phyloP scores from a whole-genome alignment of 2,888 invertebrate species.

The Mimachlamys varia region DNA sequence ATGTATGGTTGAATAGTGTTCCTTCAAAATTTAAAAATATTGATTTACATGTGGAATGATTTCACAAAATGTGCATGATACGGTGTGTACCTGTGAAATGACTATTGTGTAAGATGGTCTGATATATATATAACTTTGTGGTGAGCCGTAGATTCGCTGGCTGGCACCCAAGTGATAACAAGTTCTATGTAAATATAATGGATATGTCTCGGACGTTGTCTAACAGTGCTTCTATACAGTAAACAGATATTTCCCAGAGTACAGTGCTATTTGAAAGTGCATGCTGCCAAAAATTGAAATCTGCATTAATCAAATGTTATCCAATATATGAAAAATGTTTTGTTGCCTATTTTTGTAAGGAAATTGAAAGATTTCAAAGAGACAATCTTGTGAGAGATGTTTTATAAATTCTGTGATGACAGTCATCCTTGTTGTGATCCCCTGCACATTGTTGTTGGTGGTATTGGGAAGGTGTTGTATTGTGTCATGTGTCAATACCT shows the following conservation, averaged over 20 bases:
- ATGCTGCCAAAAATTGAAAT: constrained; percentile 10
- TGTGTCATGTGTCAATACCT: background rate
- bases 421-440: background rate
- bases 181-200: background rate
- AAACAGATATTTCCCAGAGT: constrained; percentile 10
- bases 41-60: background rate
- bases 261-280: constrained; percentile 26
- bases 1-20: background rate
- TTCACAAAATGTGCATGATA: background rate
- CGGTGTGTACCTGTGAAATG: background rate
- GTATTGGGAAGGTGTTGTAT: constrained; percentile 16
- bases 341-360: constrained; percentile 19
- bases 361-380: background rate
- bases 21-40: constrained; percentile 2
- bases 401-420: constrained; percentile 6
- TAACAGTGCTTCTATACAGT: constrained; percentile 19
- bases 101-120: background rate
- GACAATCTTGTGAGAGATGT: background rate
- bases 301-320: constrained; percentile 33
- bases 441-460: background rate
- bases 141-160: background rate
- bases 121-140: background rate
- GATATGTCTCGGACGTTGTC: background rate
- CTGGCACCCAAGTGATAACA: background rate
- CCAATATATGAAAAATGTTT: background rate